These are phyloP conservation scores for Drosophila funebris DNA, from an alignment of 1,140 invertebrate genomes.

Conservation along the genomic window DNA sequence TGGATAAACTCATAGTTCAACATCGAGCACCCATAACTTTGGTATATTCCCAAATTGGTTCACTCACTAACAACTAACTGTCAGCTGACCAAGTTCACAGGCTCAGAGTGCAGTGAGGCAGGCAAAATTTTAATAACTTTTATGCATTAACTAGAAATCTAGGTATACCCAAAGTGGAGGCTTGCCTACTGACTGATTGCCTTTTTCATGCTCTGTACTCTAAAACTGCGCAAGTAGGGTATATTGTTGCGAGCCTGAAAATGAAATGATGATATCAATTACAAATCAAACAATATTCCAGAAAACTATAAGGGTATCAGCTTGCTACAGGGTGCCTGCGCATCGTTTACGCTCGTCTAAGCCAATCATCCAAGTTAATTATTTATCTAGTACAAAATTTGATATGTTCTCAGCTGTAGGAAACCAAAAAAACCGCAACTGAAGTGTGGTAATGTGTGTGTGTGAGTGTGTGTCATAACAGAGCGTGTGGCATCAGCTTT, in stretches of 20 bases:
- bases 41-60: too few species aligned
- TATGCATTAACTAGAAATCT: conserved; percentile 28
- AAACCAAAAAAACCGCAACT: not conserved
- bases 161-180: not conserved
- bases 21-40: not conserved
- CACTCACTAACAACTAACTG: conserved; percentile 5
- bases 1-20: not conserved
- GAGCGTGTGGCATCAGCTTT: not conserved
- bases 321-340: not conserved
- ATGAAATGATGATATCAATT: too few species aligned
- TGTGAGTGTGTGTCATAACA: not conserved
- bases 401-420: conserved; percentile 9
- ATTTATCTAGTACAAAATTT: conserved; percentile 21
- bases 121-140: conserved; percentile 39
- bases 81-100: not conserved
- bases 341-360: not conserved
- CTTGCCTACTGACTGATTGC: not conserved
- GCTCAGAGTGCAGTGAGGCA: conserved; percentile 10
- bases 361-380: not conserved
- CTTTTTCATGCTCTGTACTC: not conserved
- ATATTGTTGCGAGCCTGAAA: too few species aligned
- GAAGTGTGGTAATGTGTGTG: conserved; percentile 15
- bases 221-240: not conserved
- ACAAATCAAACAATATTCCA: too few species aligned
- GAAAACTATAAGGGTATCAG: too few species aligned